Base-by-base conservation (phyloP, 2,113 vertebrate species). In the Sturnira hondurensis region DNA sequence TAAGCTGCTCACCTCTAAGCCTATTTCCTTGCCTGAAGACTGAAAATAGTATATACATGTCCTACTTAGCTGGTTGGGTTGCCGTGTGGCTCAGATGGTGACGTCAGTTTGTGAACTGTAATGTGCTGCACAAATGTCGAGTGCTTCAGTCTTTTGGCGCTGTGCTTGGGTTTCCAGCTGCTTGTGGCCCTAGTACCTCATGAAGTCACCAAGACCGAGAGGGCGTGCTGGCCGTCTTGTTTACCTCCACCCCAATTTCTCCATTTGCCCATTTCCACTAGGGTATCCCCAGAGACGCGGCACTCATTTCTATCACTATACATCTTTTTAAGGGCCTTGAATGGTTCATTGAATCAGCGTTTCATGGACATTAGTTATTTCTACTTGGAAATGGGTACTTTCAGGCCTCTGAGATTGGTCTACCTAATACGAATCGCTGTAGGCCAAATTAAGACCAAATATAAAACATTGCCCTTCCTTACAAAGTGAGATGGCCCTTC, bases 341-440 rank as follows among this genome's bases (percentile, higher is more conserved):
- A 92, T 96, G 92, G 95, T 97, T 98, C 97, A 97, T 97, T 52
- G 88, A 98, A 98, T 98, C 96, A 96, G 96, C 97, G 97, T 98
- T 98, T 97, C 94, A 93, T 93, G 97, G 95, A 96, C 94, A 92
- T 97, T 91, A 96, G 93, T 97, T 97, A 96, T 97, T 98, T 97
- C 97, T 98, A 78, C 97, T 98, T 97, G 96, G 97, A 98, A 98
- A 98, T 97, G 96, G 96, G 96, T 97, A 96, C 93, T 96, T 98
- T 97, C 93, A 65, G 98, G 97, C 97, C 97, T 98, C 98, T 97
- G 96, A 97, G 97, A 98, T 97, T 78, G 87, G 96, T 96, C 96
- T 98, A 97, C 97, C 97, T 98, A 97, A 97, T 98, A 96, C 87
- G 85, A 96, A 97, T 97, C 94, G 95, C 91, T 96, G 71, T 86